phyloP scores from a whole-genome alignment of 2,113 vertebrate genomes.

The Ancistrus triradiatus region DNA sequence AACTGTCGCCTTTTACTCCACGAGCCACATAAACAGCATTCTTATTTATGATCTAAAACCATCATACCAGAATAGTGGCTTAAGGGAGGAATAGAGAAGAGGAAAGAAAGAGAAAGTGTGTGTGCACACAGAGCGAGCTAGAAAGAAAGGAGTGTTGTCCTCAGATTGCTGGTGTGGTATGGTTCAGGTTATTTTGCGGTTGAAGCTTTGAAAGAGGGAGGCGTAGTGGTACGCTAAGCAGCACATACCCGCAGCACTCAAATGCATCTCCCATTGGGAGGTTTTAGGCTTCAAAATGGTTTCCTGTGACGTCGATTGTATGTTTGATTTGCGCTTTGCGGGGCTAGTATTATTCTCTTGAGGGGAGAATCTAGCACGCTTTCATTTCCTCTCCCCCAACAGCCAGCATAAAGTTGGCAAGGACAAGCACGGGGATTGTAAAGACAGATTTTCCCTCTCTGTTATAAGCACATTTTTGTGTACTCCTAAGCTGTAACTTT shows the following conservation, averaged over 20 bases:
- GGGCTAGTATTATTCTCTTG: constrained; percentile 75
- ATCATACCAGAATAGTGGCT: constrained; percentile 38
- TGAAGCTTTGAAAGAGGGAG: constrained; percentile 61
- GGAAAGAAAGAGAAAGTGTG: constrained; percentile 49
- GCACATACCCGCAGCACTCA: constrained; percentile 70
- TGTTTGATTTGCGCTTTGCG: constrained; percentile 80
- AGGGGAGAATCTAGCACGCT: constrained; percentile 77
- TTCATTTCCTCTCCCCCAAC: constrained; percentile 76
- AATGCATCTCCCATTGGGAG: constrained; percentile 75
- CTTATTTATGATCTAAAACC: constrained; percentile 36
- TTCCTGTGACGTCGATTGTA: constrained; percentile 79
- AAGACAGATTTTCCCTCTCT: constrained; percentile 69
- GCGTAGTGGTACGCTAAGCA: constrained; percentile 60
- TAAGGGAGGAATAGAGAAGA: constrained; percentile 23
- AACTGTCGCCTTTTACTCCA: constrained; percentile 25
- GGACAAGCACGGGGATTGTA: constrained; percentile 64
- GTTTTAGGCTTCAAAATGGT: constrained; percentile 77
- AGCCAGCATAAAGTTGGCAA: constrained; percentile 76
- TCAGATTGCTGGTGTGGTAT: constrained; percentile 68
- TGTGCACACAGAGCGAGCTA: constrained; percentile 43
- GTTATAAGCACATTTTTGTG: constrained; percentile 62
- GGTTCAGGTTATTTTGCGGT: constrained; percentile 73
- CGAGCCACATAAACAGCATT: constrained; percentile 22
- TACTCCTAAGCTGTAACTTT: constrained; percentile 62
- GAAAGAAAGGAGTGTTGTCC: constrained; percentile 67